Base-by-base conservation (phyloP, 2,113 vertebrate species). In the Vireo altiloquus region DNA sequence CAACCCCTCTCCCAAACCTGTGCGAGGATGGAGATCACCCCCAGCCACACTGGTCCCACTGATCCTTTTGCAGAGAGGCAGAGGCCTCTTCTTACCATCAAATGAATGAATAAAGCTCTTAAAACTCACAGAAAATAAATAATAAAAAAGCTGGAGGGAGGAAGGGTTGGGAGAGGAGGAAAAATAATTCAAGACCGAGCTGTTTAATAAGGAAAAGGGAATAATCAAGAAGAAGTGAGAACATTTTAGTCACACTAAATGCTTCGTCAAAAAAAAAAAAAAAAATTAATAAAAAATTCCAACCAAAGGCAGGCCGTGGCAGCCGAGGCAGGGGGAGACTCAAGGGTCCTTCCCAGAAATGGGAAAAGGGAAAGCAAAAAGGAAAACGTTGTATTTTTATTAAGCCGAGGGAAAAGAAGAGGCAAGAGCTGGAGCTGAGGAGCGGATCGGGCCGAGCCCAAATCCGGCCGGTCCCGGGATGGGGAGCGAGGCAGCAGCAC, bases 201-300 rank as follows among this genome's bases (percentile, higher is more conserved):
- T 82, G 39, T 80, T 96, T 94, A 87, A 90, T 92, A 87, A 87
- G 47, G 84, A n/a, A 52, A 92, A 63, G 61, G 37, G 89, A 90
- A 82, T 72, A 63, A 86, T 57, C 54, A 68, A 89, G 77, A 61
- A 80, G 49, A 87, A 75, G 39, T 9, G 53, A 90, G 81, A 74
- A 46, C 4, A 37, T 68, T 74, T 85, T 60, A 82, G 72, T 78
- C 83, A 86, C 28, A 19, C 35, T 77, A 72, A 95, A 75, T 4
- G 19, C 53, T 76, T 87, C 42, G 50, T 50, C 30, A 12, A 39
- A 39, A 39, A 39, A 39, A 59, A 37, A 18, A 18, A 44, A 8
- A 64, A 22, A 24, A 37, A 19, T 17, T 11, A 50, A 18, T 23
- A 42, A 24, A 35, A 22, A 11, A 28, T 30, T 56, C 71, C 46